Conservation (phyloP, 2,797 vertebrate species). For the Cyprinodon diabolis region DNA sequence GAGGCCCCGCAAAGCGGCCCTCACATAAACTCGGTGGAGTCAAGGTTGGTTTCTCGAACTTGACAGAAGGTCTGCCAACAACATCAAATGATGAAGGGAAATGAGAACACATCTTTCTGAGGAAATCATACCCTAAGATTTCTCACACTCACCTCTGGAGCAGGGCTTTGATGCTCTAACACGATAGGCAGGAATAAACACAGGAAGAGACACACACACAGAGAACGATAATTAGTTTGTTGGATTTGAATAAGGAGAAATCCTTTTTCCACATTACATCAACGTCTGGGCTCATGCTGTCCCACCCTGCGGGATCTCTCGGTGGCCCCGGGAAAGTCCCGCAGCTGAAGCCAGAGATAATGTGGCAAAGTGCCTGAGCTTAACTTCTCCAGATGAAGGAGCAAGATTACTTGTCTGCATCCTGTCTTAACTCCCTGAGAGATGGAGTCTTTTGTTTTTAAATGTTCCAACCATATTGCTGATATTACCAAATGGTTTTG, state of each 20-base stretch:
- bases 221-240: constrained; percentile 66
- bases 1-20: constrained; percentile 83
- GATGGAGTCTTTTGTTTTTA: constrained; percentile 40
- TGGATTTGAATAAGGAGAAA: constrained; percentile 45
- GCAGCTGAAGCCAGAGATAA: constrained; percentile 35
- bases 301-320: constrained; percentile 71
- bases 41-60: constrained; percentile 81
- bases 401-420: constrained; percentile 66
- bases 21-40: constrained; percentile 80
- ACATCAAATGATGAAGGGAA: constrained; percentile 30
- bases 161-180: constrained; percentile 81
- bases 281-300: constrained; percentile 71
- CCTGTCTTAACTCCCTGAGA: constrained; percentile 54
- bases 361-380: constrained; percentile 43
- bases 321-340: constrained; percentile 80
- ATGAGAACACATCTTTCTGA: constrained; percentile 16
- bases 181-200: constrained; percentile 50
- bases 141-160: constrained; percentile 81
- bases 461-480: not conserved
- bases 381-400: constrained; percentile 55
- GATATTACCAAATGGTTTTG: not conserved
- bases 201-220: constrained; percentile 40
- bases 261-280: constrained; percentile 81
- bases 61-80: constrained; percentile 76
- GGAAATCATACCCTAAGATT: constrained; percentile 4